Evolutionary conservation across 2,888 invertebrate genomes (phyloP).

Genomic region (Lithophane leautieri): DNA sequence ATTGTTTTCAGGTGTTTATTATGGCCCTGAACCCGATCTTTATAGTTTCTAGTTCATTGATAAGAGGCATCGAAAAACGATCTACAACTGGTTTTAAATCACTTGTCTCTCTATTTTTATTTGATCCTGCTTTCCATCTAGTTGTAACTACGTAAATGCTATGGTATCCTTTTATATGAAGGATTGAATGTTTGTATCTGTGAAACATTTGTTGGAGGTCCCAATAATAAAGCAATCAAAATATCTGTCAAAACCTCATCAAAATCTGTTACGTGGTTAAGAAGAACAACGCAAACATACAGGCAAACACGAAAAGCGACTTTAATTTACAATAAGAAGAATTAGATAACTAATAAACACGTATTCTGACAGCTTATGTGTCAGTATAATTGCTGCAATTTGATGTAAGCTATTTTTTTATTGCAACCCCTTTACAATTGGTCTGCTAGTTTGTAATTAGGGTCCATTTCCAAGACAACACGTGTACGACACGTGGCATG

Average conservation of each 20-base stretch:
- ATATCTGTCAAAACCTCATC: neutral
- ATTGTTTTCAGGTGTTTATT: constrained; percentile 75
- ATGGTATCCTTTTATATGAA: neutral
- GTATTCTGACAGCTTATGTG: neutral
- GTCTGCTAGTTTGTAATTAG: constrained; percentile 52
- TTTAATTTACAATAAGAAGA: no score
- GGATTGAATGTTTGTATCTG: neutral
- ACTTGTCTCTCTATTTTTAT: neutral
- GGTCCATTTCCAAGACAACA: constrained; percentile 55
- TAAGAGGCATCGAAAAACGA: neutral
- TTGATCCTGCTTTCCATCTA: neutral
- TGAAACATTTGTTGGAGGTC: neutral
- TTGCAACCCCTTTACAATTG: constrained; percentile 47
- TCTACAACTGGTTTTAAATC: neutral
- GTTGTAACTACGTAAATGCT: neutral
- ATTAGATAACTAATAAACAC: neutral
- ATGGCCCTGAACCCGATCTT: constrained; percentile 69
- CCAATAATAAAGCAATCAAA: neutral
- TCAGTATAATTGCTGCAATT: constrained; percentile 35
- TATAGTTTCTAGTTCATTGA: neutral
- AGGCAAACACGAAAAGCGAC: no score
- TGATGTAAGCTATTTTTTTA: constrained; percentile 25
- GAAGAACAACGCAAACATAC: no score
- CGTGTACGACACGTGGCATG: constrained; percentile 68
- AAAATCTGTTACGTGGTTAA: no score